Evolutionary conservation across 92 coral and sea anemone species (phyloP).

Genomic region (Epizoanthus fatuus): DNA sequence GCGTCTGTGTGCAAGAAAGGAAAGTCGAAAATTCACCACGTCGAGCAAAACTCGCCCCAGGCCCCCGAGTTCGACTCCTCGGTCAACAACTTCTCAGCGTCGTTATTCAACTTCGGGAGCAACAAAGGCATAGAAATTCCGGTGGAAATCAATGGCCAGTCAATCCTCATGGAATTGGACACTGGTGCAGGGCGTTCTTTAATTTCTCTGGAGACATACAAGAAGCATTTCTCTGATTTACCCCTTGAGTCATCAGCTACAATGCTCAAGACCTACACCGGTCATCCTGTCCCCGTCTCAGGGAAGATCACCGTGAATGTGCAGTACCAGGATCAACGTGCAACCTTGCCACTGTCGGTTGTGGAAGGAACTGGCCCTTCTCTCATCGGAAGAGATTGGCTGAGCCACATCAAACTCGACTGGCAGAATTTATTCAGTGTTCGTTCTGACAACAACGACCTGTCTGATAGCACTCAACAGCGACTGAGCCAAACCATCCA

Average conservation of each 20-base stretch:
- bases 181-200: conserved; percentile 65
- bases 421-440: conserved; percentile 53
- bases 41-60: conserved; percentile 35
- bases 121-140: conserved; percentile 57
- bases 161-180: conserved; percentile 62
- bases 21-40: conserved; percentile 11
- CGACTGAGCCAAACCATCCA: conserved; percentile 51
- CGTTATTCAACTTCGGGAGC: conserved; percentile 40
- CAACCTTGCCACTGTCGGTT: conserved; percentile 58
- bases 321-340: conserved; percentile 52
- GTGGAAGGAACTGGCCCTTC: conserved; percentile 75
- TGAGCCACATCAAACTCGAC: conserved; percentile 44
- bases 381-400: conserved; percentile 66
- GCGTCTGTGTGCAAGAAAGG: conserved; percentile 25
- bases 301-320: conserved; percentile 59
- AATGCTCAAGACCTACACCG: conserved; percentile 61
- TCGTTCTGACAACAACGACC: neutral
- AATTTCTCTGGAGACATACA: conserved; percentile 59
- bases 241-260: conserved; percentile 60
- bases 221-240: conserved; percentile 44
- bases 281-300: conserved; percentile 47
- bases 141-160: conserved; percentile 41
- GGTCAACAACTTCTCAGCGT: conserved; percentile 37
- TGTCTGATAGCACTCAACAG: conserved; percentile 28
- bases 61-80: conserved; percentile 24